Evolutionary conservation across 2,113 vertebrate genomes (phyloP).

Genomic region (Promerops cafer): DNA sequence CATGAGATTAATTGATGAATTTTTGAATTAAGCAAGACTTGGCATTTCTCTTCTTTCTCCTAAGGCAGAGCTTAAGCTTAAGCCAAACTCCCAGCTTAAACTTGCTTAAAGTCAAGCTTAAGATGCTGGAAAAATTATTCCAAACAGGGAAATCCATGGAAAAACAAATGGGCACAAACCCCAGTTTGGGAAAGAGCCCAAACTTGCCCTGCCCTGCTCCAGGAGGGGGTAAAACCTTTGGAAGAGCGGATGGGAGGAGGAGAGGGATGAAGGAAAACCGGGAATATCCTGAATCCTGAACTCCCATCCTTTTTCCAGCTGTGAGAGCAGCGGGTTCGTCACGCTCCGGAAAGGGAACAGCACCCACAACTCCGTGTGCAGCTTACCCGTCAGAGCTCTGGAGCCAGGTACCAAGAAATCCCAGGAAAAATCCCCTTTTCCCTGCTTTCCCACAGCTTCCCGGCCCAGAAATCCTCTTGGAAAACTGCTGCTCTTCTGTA

Average conservation of each 20-base stretch:
- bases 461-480: not conserved
- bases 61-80: not conserved
- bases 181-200: not conserved
- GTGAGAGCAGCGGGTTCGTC: constrained; percentile 10
- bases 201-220: not conserved
- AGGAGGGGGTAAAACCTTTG: not conserved
- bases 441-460: not conserved
- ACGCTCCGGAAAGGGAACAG: constrained; percentile 50
- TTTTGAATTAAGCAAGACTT: not conserved
- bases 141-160: not conserved
- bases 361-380: constrained; percentile 52
- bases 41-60: not conserved
- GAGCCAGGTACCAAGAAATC: not conserved
- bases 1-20: not conserved
- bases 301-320: constrained; percentile 9
- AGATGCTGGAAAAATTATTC: not conserved
- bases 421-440: not conserved
- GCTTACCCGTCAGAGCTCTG: not conserved
- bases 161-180: not conserved
- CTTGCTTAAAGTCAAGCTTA: not conserved
- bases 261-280: not conserved
- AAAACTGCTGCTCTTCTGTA: not conserved
- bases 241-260: not conserved
- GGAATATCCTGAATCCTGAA: not conserved
- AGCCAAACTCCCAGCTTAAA: not conserved